Percentiles rank a stretch among this genome's conserved stretches.
phyloP scores from a whole-genome alignment of 2,888 invertebrate species.

The Metopia argyrocephala region DNA sequence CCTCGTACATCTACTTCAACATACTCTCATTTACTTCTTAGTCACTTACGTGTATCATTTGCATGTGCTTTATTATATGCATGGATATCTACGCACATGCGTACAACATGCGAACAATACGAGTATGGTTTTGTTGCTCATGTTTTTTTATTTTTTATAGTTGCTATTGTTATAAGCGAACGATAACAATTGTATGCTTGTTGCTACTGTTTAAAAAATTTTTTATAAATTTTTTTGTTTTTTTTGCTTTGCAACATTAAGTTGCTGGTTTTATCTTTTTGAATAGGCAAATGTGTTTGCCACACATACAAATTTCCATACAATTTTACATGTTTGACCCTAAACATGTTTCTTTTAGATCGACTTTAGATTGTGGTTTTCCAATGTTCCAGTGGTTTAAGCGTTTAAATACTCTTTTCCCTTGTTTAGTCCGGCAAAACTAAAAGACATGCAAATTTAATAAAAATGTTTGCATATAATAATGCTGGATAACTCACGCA shows the following conservation, averaged over 20 bases:
- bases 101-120: too few species aligned
- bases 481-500: not conserved
- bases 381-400: too few species aligned
- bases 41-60: slow-evolving; percentile 47
- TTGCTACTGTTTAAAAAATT: not conserved
- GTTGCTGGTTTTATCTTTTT: not conserved
- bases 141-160: too few species aligned
- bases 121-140: too few species aligned
- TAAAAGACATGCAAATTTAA: not conserved
- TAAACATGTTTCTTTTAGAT: not conserved
- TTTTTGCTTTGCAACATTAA: too few species aligned
- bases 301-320: not conserved
- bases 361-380: not conserved
- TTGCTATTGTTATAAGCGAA: too few species aligned
- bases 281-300: not conserved
- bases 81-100: slow-evolving; percentile 25
- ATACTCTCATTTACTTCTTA: too few species aligned
- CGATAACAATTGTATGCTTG: not conserved
- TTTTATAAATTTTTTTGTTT: too few species aligned
- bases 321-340: not conserved
- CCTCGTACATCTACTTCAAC: too few species aligned
- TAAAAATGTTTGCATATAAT: not conserved
- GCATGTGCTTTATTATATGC: too few species aligned
- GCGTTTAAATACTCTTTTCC: not conserved
- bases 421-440: not conserved